Percentiles rank a stretch among this genome's conserved stretches.
These are phyloP conservation scores for Dysmachus trigonus DNA, from an alignment of 2,888 invertebrate genomes.

Conservation along the genomic window DNA sequence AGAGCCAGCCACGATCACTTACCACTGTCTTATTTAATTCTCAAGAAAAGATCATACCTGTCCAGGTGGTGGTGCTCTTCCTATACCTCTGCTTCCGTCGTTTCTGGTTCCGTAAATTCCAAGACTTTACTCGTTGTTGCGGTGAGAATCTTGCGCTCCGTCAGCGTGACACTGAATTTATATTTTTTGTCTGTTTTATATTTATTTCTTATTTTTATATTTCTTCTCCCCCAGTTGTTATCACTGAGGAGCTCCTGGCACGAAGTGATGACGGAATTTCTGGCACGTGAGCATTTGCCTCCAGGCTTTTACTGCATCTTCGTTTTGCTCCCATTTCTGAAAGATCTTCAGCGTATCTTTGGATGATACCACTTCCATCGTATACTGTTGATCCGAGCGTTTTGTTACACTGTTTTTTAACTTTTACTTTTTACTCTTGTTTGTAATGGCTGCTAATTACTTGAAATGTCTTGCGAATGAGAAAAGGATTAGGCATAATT, in stretches of 20 bases:
- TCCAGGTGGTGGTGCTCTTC: neutral
- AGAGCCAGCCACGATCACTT: neutral
- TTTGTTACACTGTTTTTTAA: neutral
- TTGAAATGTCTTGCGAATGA: neutral
- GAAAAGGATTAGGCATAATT: neutral
- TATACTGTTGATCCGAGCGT: neutral
- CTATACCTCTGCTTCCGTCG: neutral
- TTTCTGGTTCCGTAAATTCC: constrained; percentile 1
- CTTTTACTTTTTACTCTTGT: neutral
- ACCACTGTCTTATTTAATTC: neutral
- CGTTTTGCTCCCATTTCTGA: neutral
- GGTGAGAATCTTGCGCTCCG: neutral
- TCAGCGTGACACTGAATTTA: neutral
- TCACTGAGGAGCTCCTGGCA: neutral
- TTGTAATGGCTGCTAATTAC: neutral
- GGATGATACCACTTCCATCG: neutral
- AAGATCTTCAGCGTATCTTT: neutral
- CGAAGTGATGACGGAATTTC: constrained; percentile 27
- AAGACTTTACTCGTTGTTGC: neutral
- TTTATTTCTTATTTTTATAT: neutral
- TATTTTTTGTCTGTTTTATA: neutral
- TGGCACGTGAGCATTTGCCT: constrained; percentile 29
- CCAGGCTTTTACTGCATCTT: neutral
- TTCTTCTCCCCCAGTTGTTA: neutral
- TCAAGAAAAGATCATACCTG: neutral